Evolutionary conservation across 2,797 vertebrate genomes (phyloP).

Genomic region (Clarias fuscus): DNA sequence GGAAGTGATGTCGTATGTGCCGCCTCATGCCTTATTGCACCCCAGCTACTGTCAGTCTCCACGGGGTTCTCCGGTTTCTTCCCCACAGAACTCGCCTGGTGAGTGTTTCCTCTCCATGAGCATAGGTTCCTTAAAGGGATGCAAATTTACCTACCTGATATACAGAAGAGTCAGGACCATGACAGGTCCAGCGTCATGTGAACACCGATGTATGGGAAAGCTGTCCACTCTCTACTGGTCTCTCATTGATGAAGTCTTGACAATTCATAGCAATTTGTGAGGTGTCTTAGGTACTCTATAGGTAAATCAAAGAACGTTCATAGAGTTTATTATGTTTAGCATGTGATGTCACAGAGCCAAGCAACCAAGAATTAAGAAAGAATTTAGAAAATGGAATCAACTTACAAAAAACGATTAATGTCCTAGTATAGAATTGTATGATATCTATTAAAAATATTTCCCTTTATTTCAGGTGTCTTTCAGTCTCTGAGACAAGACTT

Average conservation of each 20-base stretch:
- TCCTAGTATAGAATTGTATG: background rate
- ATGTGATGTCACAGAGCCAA: too few relatives aligned
- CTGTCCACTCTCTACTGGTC: too few relatives aligned
- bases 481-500: background rate
- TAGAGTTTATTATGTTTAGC: too few relatives aligned
- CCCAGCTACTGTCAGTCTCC: slow-evolving; percentile 86
- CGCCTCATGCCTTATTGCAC: slow-evolving; percentile 92
- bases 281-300: too few relatives aligned
- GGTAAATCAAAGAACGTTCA: too few relatives aligned
- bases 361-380: too few relatives aligned
- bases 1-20: slow-evolving; percentile 98
- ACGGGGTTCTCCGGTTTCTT: slow-evolving; percentile 69
- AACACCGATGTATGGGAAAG: too few relatives aligned
- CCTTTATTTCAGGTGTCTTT: background rate
- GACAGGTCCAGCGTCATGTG: too few relatives aligned
- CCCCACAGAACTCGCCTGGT: slow-evolving; percentile 98
- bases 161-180: too few relatives aligned
- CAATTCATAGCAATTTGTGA: too few relatives aligned
- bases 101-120: slow-evolving; percentile 22
- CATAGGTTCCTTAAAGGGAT: background rate
- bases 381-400: background rate
- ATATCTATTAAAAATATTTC: background rate
- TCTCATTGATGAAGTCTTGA: background rate
- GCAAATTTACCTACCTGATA: background rate
- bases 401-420: background rate